phyloP scores from a whole-genome alignment of 2,888 invertebrate species.

The Dorcus hopei region DNA sequence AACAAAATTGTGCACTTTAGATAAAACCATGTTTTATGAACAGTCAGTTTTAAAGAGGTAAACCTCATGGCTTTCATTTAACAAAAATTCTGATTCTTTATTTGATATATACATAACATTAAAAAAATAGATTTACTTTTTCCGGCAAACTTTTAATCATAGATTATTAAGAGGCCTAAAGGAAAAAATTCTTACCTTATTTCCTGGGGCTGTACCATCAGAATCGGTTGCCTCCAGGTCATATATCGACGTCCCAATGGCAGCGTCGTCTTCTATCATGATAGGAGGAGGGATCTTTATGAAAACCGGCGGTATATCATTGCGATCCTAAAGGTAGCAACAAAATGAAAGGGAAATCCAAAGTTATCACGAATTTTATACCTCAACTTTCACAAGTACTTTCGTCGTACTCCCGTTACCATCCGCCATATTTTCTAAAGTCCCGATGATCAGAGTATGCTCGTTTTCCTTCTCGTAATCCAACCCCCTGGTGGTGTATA shows the following conservation, averaged over 20 bases:
- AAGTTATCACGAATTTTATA: constrained; percentile 30
- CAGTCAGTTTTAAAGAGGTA: too few relatives aligned
- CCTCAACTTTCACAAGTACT: constrained; percentile 70
- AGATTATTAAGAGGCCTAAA: too few relatives aligned
- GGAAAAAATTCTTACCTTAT: constrained; percentile 54
- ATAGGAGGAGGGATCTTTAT: constrained; percentile 78
- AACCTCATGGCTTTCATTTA: too few relatives aligned
- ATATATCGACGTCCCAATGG: constrained; percentile 77
- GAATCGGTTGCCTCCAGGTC: constrained; percentile 77
- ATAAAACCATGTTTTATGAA: too few relatives aligned
- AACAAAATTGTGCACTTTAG: too few relatives aligned
- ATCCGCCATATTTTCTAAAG: constrained; percentile 74
- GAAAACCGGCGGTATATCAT: constrained; percentile 86
- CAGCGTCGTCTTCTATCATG: constrained; percentile 77
- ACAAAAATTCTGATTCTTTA: too few relatives aligned
- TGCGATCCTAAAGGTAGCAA: constrained; percentile 63
- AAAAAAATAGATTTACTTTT: too few relatives aligned
- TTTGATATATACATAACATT: too few relatives aligned
- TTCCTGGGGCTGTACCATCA: constrained; percentile 82
- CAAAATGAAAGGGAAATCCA: not conserved
- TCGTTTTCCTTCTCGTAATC: constrained; percentile 75
- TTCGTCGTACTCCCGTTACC: constrained; percentile 70
- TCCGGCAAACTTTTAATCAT: too few relatives aligned
- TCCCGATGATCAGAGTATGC: constrained; percentile 76
- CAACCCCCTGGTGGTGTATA: constrained; percentile 71